Evolutionary conservation across 2,888 invertebrate species (phyloP), one percentile per base, ranked within the genome.

Genomic region (Caenorhabditis uteleia): DNA sequence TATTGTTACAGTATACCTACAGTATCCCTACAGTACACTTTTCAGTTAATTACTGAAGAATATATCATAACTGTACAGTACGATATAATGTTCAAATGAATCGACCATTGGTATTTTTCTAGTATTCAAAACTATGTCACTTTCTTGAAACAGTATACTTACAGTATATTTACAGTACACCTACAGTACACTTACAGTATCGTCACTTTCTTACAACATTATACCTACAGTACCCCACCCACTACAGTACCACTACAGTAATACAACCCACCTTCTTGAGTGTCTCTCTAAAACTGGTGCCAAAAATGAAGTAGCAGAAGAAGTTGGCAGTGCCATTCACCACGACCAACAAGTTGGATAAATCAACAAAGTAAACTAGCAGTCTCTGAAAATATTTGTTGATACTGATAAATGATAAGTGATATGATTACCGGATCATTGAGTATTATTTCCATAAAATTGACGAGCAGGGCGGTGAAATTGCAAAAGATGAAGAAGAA

Each of bases 401-500:
- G 12, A 25, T 3, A 10, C 6, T 14, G 5, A 8, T 40, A 20
- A 21, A 18, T 20, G 7, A 39, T 5, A 5, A 20, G 20, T 7
- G 16, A 5, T 14, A 6, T 4, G 39, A 18, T 27, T 38, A 80
- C 77, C 67, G 75, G 75, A 23, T 82, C 75, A 45, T 77, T 69
- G 44, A 82, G 57, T 12, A 79, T 71, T 12, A 82, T 54, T 58
- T 82, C 82, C 58, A 82, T 70, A 54, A 82, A 82, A 50, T 82
- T 82, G 68, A 82, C 79, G 25, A 82, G 54, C 26, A 82, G 72
- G 16, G 82, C 82, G 21, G 76, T 77, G 48, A 78, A 80, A 50
- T 82, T 82, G 68, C 81, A 82, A 60, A 80, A 82, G 44, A 82
- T 82, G 70, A 82, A 82, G 68, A 82, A 72, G 44, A 75, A 82